These are phyloP conservation scores for Agriopis leucophaearia DNA, from an alignment of 2,888 invertebrate species.

Conservation along the genomic window DNA sequence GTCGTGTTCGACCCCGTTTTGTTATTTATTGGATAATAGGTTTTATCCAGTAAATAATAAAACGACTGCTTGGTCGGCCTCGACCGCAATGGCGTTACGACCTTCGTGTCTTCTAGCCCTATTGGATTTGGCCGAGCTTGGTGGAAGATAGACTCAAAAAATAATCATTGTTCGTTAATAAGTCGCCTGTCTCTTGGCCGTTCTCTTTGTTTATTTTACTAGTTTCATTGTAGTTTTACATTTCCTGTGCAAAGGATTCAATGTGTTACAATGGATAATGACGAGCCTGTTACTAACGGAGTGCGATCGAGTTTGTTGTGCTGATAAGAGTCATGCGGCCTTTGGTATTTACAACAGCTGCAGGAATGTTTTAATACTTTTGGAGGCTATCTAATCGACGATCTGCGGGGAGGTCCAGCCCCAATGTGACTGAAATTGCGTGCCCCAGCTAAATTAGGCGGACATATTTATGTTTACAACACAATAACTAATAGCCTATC, in stretches of 20 bases:
- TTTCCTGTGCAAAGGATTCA: not conserved
- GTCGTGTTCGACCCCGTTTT: too few relatives aligned
- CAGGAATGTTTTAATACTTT: conserved; percentile 27
- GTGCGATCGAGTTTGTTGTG: conserved; percentile 12
- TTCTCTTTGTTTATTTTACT: not conserved
- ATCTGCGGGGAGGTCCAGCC: conserved; percentile 26
- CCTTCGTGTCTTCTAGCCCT: too few relatives aligned
- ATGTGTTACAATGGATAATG: not conserved
- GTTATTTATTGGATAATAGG: too few relatives aligned
- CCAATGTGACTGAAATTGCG: conserved; percentile 8
- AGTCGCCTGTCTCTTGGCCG: not conserved
- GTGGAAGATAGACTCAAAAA: too few relatives aligned
- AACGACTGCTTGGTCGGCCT: too few relatives aligned
- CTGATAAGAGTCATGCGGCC: conserved; percentile 19
- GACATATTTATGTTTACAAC: not conserved
- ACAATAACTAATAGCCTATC: too few relatives aligned
- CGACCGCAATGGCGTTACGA: too few relatives aligned
- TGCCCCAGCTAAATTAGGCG: conserved; percentile 3
- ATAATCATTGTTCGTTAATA: too few relatives aligned
- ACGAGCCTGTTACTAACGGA: not conserved
- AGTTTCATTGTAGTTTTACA: not conserved
- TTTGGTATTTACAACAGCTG: conserved; percentile 34
- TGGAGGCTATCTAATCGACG: conserved; percentile 23
- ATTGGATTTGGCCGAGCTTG: too few relatives aligned
- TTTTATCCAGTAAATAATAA: too few relatives aligned